Evolutionary conservation across 1,140 invertebrate genomes (phyloP), one percentile per base, ranked within the genome.

Genomic region (Diachasmimorpha longicaudata): DNA sequence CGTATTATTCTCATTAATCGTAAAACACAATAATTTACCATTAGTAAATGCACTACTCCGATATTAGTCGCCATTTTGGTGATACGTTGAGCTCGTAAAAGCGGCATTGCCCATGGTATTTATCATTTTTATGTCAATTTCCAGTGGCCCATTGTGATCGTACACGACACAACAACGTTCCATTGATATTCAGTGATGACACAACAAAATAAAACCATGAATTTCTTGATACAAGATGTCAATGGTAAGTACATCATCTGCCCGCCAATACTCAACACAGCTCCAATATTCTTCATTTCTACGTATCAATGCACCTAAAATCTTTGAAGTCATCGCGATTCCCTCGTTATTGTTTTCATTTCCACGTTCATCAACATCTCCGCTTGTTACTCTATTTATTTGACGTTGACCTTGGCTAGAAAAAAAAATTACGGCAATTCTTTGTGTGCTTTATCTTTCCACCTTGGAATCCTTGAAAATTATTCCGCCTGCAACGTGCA

Each of bases 181-280:
- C 72, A 78, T 80, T 80, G 82, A 85, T 83, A 83, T 82, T 68
- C 79, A 79, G 87, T 83, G 79, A 92, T 92, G 91, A 90, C 91
- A 72, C 91, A 91, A 80, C 91, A 91, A 89, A 90, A 89, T 83
- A 91, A 90, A 86, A 91, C 91, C 77, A 89, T 91, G 84, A 92
- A 92, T 87, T 91, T 92, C 82, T 85, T 92, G 72, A 93, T 93
- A 85, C 92, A 93, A 78, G 91, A 92, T 86, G 88, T 90, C 42
- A 92, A 92, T 83, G 92, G 92, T 92, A 86, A 92, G 90, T 89
- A 81, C 39, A 76, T 80, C 80, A 86, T 85, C 77, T 84, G 81
- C 82, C 83, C 87, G 85, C 87, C 85, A 87, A 87, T 83, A 81
- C 77, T 84, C 79, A 80, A 79, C 80, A 82, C 79, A 74, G 71